Base-by-base conservation (phyloP, 2,113 vertebrate genomes). In the Myanophis thanlyinensis region DNA sequence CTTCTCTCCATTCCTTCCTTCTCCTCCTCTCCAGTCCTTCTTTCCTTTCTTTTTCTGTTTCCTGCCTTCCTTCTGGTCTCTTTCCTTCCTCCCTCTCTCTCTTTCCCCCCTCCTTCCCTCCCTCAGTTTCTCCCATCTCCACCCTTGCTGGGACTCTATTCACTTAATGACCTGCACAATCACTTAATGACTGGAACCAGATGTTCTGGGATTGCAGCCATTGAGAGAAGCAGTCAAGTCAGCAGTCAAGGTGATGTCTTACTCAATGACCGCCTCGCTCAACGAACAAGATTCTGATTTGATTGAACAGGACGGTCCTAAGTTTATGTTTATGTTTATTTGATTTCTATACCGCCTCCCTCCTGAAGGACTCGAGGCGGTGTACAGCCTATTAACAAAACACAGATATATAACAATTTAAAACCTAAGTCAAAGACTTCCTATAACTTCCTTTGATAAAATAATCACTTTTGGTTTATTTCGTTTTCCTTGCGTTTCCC, bases 91-190 rank as follows among this genome's bases (percentile, higher is more conserved):
- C 93, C 93, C 92, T 90, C 27, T 94, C 49, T 51, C 5, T 49
- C 27, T 40, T 3, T n/a, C 53, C 51, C 25, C 6, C 46, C 90
- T 35, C 46, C 11, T 4, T 51, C 0, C 94, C 95, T 94, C 92
- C 67, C 0, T 94, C 89, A 96, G 96, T 97, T 94, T 88, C 93
- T 97, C 96, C 95, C 95, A 97, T 97, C 98, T 98, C 0, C 4
- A 52, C 0, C 49, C 5, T 9, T 85, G 4, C 23, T 85, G 84
- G 46, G 23, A 20, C 44, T 25, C 84, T 5, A 44, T 47, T 44
- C 8, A 2, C 22, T 2, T 25, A 85, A 85, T 0, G 9, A 85
- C 23, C 44, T 62, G 11, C 30, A 13, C 30, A 62, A 13, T 62
- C 59, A 12, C 4, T 62, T n/a, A 62, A n/a, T 4, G 0, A 62